phyloP scores from a whole-genome alignment of 2,797 vertebrate species.

The Prionace glauca region DNA sequence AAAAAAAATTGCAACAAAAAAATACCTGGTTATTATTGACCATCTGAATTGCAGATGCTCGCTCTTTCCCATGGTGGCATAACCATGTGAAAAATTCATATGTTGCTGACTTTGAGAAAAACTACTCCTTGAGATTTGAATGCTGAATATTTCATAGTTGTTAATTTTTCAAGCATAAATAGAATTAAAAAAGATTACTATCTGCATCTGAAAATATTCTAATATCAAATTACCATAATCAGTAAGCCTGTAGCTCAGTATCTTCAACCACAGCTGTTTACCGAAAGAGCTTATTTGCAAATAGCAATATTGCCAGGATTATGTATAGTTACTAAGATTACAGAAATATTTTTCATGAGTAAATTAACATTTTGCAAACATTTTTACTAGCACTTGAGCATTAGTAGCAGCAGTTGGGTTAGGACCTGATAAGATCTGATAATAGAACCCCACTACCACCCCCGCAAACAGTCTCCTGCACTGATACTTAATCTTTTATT shows the following conservation, averaged over 20 bases:
- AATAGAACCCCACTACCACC: neutral
- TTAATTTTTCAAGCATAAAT: neutral
- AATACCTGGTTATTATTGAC: neutral
- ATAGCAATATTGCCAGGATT: no score
- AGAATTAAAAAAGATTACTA: constrained; percentile 6
- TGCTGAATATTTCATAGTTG: neutral
- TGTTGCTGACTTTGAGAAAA: neutral
- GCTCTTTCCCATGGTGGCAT: neutral
- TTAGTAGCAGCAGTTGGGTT: neutral
- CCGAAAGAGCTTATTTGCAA: neutral
- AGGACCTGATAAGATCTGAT: neutral
- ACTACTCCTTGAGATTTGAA: neutral
- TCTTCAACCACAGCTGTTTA: neutral
- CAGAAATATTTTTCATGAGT: no score
- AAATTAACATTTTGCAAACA: no score
- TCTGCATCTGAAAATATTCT: constrained; percentile 11
- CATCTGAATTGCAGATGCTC: neutral
- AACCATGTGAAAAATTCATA: neutral
- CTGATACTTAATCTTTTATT: neutral
- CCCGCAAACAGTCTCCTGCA: neutral
- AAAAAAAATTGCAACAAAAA: neutral
- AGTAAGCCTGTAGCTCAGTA: neutral
- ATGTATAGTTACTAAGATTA: no score
- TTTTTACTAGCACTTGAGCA: neutral
- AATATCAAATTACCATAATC: constrained; percentile 6